Evolutionary conservation across 2,113 vertebrate genomes (phyloP), one percentile per base, ranked within the genome.

Genomic region (Trichechus manatus): DNA sequence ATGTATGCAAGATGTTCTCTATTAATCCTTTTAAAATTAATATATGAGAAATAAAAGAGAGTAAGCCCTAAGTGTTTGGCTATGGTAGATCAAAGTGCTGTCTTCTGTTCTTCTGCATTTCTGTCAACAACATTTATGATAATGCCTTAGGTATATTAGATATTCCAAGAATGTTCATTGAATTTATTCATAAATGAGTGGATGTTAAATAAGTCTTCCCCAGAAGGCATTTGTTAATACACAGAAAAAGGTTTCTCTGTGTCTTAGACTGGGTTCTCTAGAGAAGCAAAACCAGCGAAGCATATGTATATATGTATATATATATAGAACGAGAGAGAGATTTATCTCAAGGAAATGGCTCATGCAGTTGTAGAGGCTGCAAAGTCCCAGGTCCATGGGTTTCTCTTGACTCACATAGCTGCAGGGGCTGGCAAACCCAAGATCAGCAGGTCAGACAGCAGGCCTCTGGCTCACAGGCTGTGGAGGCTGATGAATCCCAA

Each of bases 31-130:
- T 39, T 68, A 90, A 87, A 36, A 80, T 90, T 78, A 90, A 56
- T 36, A n/a, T 42, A 15, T 47, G 33, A 39, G 11, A n/a, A 44
- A 75, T 33, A 33, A 70, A 78, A 13, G 29, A 66, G 22, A 92
- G 44, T 53, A 33, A 90, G 3, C 17, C 50, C n/a, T 61, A n/a
- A 33, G 5, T 42, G n/a, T 84, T 83, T 93, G n/a, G 7, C 25
- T n/a, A 87, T 3, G 75, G 23, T 19, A 77, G 81, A 61, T 79
- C 5, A 27, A 85, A 82, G 70, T 36, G 31, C n/a, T 72, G 20
- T 88, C 25, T 70, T 83, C 53, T 75, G 22, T 72, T 93, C 83
- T 91, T 93, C 83, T 91, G 9, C 11, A 25, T 78, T 89, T 74
- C n/a, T 17, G 3, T 85, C 77, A 56, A 6, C 6, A 68, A 59